phyloP scores from a whole-genome alignment of 2,888 invertebrate species.

The Unio pictorum region DNA sequence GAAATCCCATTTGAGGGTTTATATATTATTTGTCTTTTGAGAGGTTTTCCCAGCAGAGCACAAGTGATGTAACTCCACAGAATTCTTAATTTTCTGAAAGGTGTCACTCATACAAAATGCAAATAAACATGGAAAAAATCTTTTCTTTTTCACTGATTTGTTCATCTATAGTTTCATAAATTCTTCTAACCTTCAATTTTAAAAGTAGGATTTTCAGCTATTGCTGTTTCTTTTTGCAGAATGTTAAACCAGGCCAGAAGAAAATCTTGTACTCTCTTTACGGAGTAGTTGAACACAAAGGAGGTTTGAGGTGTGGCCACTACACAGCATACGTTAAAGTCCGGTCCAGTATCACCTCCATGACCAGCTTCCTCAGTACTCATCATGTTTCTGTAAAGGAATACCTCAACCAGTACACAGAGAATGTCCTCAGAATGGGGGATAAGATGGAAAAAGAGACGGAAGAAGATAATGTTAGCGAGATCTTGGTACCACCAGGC shows the following conservation, averaged over 20 bases:
- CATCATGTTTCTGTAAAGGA: conserved; percentile 43
- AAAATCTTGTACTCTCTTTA: conserved; percentile 89
- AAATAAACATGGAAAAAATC: too few relatives aligned
- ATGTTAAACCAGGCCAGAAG: conserved; percentile 74
- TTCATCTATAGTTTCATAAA: too few relatives aligned
- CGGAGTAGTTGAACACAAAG: conserved; percentile 95
- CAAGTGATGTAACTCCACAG: too few relatives aligned
- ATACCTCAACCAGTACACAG: conserved; percentile 46
- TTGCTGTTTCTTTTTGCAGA: conserved; percentile 47
- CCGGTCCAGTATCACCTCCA: conserved; percentile 55
- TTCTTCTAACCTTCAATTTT: too few relatives aligned
- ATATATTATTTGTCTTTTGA: too few relatives aligned
- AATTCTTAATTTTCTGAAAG: too few relatives aligned
- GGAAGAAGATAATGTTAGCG: conserved; percentile 43
- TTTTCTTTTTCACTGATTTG: too few relatives aligned
- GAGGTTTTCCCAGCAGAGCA: too few relatives aligned
- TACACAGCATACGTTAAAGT: conserved; percentile 97
- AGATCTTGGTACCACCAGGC: conserved; percentile 73
- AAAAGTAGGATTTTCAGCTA: too few relatives aligned
- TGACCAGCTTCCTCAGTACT: conserved; percentile 52
- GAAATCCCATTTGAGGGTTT: too few relatives aligned
- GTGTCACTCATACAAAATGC: too few relatives aligned
- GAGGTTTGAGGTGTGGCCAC: conserved; percentile 89
- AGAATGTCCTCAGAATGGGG: not conserved
- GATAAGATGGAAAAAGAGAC: conserved; percentile 23